These are phyloP conservation scores for Centropus bengalensis DNA, from an alignment of 2,113 vertebrate genomes.

Conservation along the genomic window DNA sequence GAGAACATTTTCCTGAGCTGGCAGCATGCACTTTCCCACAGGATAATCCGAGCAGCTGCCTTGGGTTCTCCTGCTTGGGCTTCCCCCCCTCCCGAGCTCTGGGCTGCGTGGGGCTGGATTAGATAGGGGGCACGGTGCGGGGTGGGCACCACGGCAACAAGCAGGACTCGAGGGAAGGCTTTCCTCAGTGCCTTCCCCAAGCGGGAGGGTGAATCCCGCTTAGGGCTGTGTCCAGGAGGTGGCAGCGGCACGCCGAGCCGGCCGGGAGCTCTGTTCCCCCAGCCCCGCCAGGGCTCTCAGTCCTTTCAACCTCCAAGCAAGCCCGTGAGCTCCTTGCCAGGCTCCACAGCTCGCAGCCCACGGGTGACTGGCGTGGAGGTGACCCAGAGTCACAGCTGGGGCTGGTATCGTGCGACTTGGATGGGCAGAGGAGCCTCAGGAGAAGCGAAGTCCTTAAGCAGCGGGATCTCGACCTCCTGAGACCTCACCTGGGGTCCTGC, in stretches of 20 bases:
- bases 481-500: too few relatives aligned
- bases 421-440: background rate
- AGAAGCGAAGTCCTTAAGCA: background rate
- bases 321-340: background rate
- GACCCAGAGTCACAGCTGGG: background rate
- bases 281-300: background rate
- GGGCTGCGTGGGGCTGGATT: background rate
- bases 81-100: too few relatives aligned
- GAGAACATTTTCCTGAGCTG: background rate
- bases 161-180: background rate
- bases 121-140: accelerated
- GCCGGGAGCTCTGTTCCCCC: background rate
- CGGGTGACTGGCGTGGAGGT: too few relatives aligned
- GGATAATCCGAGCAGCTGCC: accelerated
- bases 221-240: conserved; percentile 11
- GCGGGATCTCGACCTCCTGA: background rate
- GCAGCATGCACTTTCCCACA: accelerated
- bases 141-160: background rate
- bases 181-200: background rate
- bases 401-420: background rate
- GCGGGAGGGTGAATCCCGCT: too few relatives aligned
- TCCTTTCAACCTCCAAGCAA: background rate
- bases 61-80: background rate
- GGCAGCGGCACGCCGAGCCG: background rate
- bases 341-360: background rate